Conservation (phyloP, 2,113 vertebrate species). For the Oryzias woworae region DNA sequence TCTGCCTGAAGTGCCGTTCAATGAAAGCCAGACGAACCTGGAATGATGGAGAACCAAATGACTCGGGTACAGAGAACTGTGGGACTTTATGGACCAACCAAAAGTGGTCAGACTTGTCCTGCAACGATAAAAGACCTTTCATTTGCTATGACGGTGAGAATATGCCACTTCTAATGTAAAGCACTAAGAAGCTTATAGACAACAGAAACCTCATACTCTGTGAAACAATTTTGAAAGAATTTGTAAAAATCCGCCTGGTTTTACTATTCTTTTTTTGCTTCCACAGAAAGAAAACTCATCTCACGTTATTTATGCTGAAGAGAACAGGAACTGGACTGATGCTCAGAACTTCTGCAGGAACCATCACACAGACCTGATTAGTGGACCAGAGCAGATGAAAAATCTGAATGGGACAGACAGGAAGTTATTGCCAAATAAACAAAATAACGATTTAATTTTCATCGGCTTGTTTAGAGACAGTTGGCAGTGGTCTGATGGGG, state of each 20-base stretch:
- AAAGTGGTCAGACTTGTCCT: fast-evolving
- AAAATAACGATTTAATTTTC: fast-evolving
- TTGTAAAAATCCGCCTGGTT: fast-evolving
- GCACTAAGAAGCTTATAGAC: neutral
- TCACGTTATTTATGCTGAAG: no score
- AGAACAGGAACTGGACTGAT: no score
- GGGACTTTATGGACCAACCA: fast-evolving
- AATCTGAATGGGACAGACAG: no score
- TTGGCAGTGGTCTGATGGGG: no score
- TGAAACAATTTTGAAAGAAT: neutral
- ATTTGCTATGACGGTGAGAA: constrained; percentile 36
- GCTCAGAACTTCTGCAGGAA: no score
- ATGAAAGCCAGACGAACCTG: fast-evolving
- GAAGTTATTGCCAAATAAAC: no score
- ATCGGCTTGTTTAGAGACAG: no score
- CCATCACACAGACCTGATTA: no score
- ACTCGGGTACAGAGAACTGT: fast-evolving
- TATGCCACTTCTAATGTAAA: no score
- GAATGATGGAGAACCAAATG: fast-evolving
- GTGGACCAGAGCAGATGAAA: no score
- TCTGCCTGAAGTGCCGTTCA: constrained; percentile 2
- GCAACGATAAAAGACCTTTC: fast-evolving
- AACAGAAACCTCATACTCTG: no score
- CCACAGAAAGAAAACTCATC: neutral
- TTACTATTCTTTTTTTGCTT: neutral